Evolutionary conservation across 1,140 invertebrate species (phyloP).

Genomic region (Trypoxylus dichotomus): DNA sequence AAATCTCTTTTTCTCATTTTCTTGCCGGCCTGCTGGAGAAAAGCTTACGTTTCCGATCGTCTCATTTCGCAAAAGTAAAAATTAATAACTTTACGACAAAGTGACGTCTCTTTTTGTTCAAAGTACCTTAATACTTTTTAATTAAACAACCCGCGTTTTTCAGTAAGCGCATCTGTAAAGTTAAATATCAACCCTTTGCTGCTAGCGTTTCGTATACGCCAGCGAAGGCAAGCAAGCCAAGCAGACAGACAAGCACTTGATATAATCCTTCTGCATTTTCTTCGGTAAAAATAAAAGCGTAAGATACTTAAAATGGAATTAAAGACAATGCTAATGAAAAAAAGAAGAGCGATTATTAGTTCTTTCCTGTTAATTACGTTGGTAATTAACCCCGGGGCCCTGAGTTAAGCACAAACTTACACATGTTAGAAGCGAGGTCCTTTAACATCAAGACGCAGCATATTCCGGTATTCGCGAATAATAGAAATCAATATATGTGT

Average conservation of each 20-base stretch:
- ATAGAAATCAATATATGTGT: neutral
- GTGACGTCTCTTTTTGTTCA: conserved; percentile 17
- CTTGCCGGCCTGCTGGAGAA: neutral
- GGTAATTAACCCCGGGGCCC: conserved; percentile 18
- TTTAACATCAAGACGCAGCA: neutral
- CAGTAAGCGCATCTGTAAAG: conserved; percentile 28
- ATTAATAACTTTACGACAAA: conserved; percentile 26
- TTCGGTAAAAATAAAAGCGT: conserved; percentile 28
- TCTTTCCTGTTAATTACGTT: conserved; percentile 25
- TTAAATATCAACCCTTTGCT: conserved; percentile 29
- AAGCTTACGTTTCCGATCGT: neutral
- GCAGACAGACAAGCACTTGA: conserved; percentile 7
- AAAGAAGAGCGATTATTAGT: conserved; percentile 26
- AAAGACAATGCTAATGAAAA: conserved; percentile 29
- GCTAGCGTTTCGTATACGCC: neutral
- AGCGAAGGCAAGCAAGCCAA: neutral
- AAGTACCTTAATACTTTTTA: conserved; percentile 29
- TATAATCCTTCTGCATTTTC: conserved; percentile 29
- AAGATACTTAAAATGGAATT: conserved; percentile 28
- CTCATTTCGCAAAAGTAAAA: conserved; percentile 27
- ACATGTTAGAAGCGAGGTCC: neutral
- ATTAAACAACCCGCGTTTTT: conserved; percentile 22
- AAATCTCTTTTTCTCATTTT: neutral
- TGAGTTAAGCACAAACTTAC: conserved; percentile 23
- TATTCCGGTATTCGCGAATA: neutral